Conservation (phyloP, 2,888 invertebrate genomes). For the Drosophila percnosoma region DNA sequence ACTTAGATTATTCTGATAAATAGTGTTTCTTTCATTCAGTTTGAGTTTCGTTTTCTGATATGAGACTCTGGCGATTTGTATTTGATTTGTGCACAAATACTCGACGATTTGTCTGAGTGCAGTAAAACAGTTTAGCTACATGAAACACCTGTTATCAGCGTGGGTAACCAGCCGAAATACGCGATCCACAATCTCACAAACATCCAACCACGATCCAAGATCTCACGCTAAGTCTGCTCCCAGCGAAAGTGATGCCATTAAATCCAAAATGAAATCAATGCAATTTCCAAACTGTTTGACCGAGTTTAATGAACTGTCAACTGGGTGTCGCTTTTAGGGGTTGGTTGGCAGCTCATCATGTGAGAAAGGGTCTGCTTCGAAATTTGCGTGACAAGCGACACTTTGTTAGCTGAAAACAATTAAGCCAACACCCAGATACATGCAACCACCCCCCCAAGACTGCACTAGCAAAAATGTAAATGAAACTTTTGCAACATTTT, state of each 20-base stretch:
- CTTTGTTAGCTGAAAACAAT: conserved; percentile 65
- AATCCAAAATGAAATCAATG: conserved; percentile 57
- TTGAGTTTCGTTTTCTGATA: too few species aligned
- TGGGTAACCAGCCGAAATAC: conserved; percentile 60
- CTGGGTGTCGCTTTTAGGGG: conserved; percentile 24
- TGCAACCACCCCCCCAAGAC: conserved; percentile 7
- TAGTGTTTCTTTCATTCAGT: too few species aligned
- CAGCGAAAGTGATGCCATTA: conserved; percentile 31
- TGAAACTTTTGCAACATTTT: not conserved
- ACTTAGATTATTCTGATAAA: too few species aligned
- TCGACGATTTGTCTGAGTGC: too few species aligned
- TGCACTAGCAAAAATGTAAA: not conserved
- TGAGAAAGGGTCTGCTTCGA: conserved; percentile 11
- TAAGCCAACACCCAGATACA: conserved; percentile 62
- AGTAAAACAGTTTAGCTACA: too few species aligned
- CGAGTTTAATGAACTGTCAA: conserved; percentile 60
- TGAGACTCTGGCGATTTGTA: not conserved
- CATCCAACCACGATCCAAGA: conserved; percentile 1
- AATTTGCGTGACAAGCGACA: conserved; percentile 74
- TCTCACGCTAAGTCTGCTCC: conserved; percentile 4
- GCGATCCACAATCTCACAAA: conserved; percentile 14
- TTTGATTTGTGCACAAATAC: not conserved
- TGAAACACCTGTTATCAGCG: too few species aligned
- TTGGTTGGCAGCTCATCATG: conserved; percentile 24
- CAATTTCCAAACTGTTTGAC: conserved; percentile 34